These are phyloP conservation scores for Sarcophaga subvicina DNA, from an alignment of 2,888 invertebrate species.

Conservation along the genomic window DNA sequence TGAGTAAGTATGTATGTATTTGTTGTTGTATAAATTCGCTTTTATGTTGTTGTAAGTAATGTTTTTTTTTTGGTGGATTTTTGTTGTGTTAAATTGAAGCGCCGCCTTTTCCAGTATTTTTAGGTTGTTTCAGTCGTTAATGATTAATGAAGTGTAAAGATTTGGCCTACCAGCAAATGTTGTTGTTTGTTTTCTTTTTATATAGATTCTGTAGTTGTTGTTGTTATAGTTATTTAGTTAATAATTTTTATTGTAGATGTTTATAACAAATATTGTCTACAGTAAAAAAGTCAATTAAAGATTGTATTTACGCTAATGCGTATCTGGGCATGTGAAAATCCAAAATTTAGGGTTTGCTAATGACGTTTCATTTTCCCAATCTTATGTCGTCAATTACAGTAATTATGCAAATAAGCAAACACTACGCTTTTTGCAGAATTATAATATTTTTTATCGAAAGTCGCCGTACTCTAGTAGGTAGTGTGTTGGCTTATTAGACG, in stretches of 20 bases:
- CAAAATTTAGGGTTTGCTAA: too few species aligned
- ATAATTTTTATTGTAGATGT: not conserved
- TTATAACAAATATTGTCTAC: not conserved
- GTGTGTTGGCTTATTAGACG: too few species aligned
- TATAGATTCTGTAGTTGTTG: not conserved
- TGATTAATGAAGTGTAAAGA: slow-evolving; percentile 58
- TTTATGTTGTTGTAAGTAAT: not conserved
- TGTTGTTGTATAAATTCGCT: not conserved
- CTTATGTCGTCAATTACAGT: too few species aligned
- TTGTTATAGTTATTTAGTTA: not conserved
- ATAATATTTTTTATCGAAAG: too few species aligned
- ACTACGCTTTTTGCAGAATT: too few species aligned
- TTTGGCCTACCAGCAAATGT: not conserved
- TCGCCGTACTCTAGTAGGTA: too few species aligned
- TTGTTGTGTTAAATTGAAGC: slow-evolving; percentile 35
- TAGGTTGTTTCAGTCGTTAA: slow-evolving; percentile 16
- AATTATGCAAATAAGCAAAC: too few species aligned
- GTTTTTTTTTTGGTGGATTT: not conserved
- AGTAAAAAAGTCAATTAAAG: not conserved
- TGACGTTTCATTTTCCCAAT: too few species aligned
- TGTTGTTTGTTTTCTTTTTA: not conserved
- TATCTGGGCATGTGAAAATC: not conserved
- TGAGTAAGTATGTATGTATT: too few species aligned
- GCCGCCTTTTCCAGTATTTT: not conserved
- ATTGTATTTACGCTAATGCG: not conserved